Percentiles rank a stretch among this genome's conserved stretches.
phyloP scores from a whole-genome alignment of 2,797 vertebrate genomes.

The Parauchenoglanis punctatus region DNA sequence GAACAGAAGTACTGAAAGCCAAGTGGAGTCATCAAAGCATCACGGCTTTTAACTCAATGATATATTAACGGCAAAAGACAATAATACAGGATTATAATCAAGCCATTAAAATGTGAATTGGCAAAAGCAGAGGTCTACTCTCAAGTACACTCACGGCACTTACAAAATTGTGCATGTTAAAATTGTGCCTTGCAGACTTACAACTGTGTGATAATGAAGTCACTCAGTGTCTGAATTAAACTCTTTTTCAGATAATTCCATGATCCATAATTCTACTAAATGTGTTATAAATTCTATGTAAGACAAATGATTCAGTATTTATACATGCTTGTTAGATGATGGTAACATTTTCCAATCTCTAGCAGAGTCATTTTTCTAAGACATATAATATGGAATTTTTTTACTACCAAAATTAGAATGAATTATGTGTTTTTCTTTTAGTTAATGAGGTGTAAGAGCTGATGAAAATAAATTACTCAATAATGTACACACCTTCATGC shows the following conservation, averaged over 20 bases:
- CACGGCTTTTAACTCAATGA: conserved; percentile 38
- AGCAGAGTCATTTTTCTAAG: background rate
- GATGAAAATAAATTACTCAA: background rate
- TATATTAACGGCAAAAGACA: conserved; percentile 51
- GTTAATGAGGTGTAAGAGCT: background rate
- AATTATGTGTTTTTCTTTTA: background rate
- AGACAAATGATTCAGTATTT: conserved; percentile 40
- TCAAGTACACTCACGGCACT: conserved; percentile 34
- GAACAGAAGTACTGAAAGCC: conserved; percentile 30
- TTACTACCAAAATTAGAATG: background rate
- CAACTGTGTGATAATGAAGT: conserved; percentile 27
- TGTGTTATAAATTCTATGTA: conserved; percentile 34
- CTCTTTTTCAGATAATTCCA: conserved; percentile 31
- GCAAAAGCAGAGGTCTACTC: conserved; percentile 40
- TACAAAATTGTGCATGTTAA: conserved; percentile 40
- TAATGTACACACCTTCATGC: background rate
- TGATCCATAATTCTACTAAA: conserved; percentile 17
- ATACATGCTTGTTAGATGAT: conserved; percentile 40
- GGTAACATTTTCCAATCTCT: background rate
- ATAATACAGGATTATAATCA: conserved; percentile 39
- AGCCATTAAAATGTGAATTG: conserved; percentile 35
- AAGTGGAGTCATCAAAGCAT: conserved; percentile 48
- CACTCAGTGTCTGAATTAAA: conserved; percentile 28
- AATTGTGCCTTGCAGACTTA: conserved; percentile 43
- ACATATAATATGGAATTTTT: background rate